A percentile compares a stretch with the other conserved stretches of the same genome.
Conservation (phyloP, 2,888 invertebrate genomes). For the Toxonevra muliebris region DNA sequence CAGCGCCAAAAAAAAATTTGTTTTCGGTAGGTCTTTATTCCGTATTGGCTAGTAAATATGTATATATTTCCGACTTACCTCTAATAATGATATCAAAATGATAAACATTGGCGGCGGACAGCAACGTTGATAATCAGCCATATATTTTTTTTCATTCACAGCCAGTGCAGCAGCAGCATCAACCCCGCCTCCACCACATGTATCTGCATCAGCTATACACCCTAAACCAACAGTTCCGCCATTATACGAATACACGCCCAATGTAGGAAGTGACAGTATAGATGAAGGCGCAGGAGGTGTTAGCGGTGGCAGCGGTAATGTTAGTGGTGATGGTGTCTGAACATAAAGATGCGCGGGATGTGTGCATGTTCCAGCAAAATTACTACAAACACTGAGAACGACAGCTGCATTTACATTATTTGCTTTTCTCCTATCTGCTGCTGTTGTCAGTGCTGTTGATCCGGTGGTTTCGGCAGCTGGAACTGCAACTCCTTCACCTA, state of each 20-base stretch:
- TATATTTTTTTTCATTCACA: constrained; percentile 72
- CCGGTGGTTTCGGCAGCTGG: no score
- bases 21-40: neutral
- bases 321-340: neutral
- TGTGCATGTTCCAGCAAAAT: constrained; percentile 11
- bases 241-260: constrained; percentile 18
- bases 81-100: constrained; percentile 88
- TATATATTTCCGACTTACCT: constrained; percentile 87
- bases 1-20: constrained; percentile 16
- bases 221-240: constrained; percentile 5
- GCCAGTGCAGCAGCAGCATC: constrained; percentile 3
- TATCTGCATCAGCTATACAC: constrained; percentile 14
- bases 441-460: neutral
- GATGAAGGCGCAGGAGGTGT: constrained; percentile 3
- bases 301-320: constrained; percentile 16
- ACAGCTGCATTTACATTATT: constrained; percentile 33
- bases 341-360: constrained; percentile 11
- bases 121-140: constrained; percentile 93
- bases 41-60: no score
- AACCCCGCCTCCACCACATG: neutral
- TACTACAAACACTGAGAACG: constrained; percentile 37
- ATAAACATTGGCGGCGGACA: constrained; percentile 95
- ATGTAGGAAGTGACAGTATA: constrained; percentile 15
- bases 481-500: no score
- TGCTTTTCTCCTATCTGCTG: constrained; percentile 16